Conservation (phyloP, 2,113 vertebrate species). For the Dasyornis broadbenti region DNA sequence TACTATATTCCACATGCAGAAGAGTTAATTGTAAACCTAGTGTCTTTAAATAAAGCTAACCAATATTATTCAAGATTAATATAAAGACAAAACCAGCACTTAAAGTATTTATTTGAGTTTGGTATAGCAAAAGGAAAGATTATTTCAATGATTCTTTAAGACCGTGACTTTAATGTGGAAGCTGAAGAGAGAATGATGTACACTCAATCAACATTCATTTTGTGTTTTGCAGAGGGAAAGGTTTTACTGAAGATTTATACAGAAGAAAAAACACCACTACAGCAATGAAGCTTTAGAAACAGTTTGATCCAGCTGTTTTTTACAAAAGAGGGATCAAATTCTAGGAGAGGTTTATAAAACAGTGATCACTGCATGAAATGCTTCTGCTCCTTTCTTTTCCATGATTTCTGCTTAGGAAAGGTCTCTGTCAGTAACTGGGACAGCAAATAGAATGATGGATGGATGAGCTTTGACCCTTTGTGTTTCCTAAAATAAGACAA, state of each 20-base stretch:
- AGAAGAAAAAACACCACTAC: neutral
- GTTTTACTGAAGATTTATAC: constrained; percentile 24
- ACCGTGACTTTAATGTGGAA: neutral
- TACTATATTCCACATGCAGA: neutral
- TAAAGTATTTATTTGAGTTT: neutral
- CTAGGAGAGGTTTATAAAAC: neutral
- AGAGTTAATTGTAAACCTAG: neutral
- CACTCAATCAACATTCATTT: neutral
- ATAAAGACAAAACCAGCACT: neutral
- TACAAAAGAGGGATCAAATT: constrained; percentile 16
- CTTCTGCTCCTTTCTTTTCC: neutral
- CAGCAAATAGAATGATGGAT: neutral
- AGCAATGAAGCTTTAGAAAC: constrained; percentile 9
- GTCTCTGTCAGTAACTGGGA: neutral
- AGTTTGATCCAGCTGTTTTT: neutral
- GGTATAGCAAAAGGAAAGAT: neutral
- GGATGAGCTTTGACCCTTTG: neutral
- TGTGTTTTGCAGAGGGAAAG: neutral
- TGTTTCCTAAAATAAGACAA: neutral
- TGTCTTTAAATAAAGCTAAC: neutral
- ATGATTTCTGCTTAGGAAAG: neutral
- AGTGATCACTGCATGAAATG: neutral
- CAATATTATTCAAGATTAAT: neutral
- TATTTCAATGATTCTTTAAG: constrained; percentile 25
- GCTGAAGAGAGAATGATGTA: neutral